phyloP scores from a whole-genome alignment of 2,888 invertebrate genomes.

The Drosophila mayaguana region DNA sequence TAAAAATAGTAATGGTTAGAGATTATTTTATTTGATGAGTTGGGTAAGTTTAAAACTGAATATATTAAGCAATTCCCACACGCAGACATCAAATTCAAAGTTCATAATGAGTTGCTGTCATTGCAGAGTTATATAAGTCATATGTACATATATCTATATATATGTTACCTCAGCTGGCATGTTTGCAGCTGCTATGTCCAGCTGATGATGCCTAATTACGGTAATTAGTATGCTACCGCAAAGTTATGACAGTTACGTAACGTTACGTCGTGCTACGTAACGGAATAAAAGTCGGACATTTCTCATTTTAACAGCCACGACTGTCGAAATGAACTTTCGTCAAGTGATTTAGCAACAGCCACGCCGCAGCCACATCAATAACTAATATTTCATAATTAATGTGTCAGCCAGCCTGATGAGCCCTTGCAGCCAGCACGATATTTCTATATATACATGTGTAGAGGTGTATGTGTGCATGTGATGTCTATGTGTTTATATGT shows the following conservation, averaged over 20 bases:
- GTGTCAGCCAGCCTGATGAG: conserved; percentile 15
- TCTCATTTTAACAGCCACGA: conserved; percentile 60
- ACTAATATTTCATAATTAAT: conserved; percentile 76
- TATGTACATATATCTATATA: background rate
- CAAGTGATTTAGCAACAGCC: conserved; percentile 63
- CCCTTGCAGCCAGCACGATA: conserved; percentile 4
- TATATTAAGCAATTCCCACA: background rate
- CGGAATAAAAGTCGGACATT: conserved; percentile 37
- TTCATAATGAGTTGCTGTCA: background rate
- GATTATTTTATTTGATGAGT: background rate
- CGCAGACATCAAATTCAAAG: background rate
- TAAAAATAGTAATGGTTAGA: no score
- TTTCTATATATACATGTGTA: background rate
- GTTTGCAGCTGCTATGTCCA: background rate
- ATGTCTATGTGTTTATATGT: background rate
- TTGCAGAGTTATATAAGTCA: background rate
- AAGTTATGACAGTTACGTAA: conserved; percentile 39
- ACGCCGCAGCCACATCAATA: conserved; percentile 65
- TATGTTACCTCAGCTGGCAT: background rate
- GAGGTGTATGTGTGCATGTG: background rate
- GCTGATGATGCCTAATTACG: conserved; percentile 40
- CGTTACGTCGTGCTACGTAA: conserved; percentile 20
- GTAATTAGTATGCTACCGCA: conserved; percentile 49
- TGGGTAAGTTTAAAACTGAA: background rate
- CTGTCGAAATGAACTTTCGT: conserved; percentile 69